Conservation (phyloP, 2,113 vertebrate genomes). For the Ophiodon elongatus region DNA sequence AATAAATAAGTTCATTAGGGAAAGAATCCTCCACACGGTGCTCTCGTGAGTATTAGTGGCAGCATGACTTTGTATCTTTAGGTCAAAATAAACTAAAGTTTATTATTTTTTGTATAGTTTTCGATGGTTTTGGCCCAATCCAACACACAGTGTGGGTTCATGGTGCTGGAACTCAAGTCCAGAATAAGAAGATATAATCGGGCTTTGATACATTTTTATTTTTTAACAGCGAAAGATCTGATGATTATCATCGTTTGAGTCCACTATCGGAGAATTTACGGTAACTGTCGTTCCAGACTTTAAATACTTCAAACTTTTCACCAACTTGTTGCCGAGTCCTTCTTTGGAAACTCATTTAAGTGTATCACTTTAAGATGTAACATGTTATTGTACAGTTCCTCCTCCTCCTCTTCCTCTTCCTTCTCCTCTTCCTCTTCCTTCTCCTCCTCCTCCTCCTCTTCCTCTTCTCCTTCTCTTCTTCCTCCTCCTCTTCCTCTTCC, state of each 20-base stretch:
- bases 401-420: not conserved
- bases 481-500: not conserved
- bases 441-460: not conserved
- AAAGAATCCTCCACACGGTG: too few relatives aligned
- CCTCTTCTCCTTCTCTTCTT: too few relatives aligned
- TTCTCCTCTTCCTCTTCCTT: not conserved
- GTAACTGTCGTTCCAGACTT: conserved; percentile 13
- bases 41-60: too few relatives aligned
- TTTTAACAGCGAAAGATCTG: not conserved
- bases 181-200: too few relatives aligned
- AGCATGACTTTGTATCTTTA: too few relatives aligned
- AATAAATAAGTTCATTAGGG: too few relatives aligned
- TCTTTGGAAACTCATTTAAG: conserved; percentile 34
- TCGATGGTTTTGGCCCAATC: too few relatives aligned
- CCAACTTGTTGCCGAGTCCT: not conserved
- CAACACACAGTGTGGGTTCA: not conserved
- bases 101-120: too few relatives aligned
- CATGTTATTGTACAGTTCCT: too few relatives aligned
- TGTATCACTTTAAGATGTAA: conserved; percentile 53
- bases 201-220: not conserved
- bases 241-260: not conserved
- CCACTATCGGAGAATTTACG: conserved; percentile 28
- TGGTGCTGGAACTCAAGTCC: not conserved
- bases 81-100: too few relatives aligned
- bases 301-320: not conserved